phyloP scores from a whole-genome alignment of 2,888 invertebrate species.

The Drosophila parthenogenetica region DNA sequence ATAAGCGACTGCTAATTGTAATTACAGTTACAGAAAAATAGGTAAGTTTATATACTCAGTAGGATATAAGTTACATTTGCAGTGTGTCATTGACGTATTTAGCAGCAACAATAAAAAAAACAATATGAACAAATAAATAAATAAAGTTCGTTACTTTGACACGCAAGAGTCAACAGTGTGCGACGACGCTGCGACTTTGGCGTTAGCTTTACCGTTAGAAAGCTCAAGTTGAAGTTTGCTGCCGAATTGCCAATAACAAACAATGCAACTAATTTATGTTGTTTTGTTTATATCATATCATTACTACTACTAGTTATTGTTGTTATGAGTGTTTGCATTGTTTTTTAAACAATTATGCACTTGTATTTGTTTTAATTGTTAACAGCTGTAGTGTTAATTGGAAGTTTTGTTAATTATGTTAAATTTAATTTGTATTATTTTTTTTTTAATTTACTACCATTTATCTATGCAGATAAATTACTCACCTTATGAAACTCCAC shows the following conservation, averaged over 20 bases:
- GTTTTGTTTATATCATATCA: not conserved
- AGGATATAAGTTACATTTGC: slow-evolving; percentile 39
- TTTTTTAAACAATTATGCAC: slow-evolving; percentile 36
- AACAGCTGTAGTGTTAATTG: slow-evolving; percentile 54
- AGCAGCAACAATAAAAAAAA: slow-evolving; percentile 7
- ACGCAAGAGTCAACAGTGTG: slow-evolving; percentile 37
- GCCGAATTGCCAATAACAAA: not conserved
- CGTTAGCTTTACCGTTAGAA: slow-evolving; percentile 53
- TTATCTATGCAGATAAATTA: not conserved
- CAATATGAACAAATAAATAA: not conserved
- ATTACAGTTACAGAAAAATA: slow-evolving; percentile 32
- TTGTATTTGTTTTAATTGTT: slow-evolving; percentile 59
- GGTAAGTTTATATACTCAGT: not conserved
- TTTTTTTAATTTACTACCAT: not conserved
- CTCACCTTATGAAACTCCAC: slow-evolving; percentile 93
- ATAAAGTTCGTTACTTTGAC: slow-evolving; percentile 19
- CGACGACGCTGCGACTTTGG: slow-evolving; percentile 38
- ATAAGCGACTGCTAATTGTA: slow-evolving; percentile 39
- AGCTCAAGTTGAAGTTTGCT: slow-evolving; percentile 60
- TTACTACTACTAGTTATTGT: slow-evolving; percentile 1
- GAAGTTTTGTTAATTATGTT: slow-evolving; percentile 2
- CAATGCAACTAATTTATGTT: slow-evolving; percentile 18
- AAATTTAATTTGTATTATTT: not conserved
- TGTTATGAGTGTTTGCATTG: slow-evolving; percentile 6
- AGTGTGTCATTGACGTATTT: slow-evolving; percentile 60